Base-by-base conservation (phyloP, 2,113 vertebrate genomes). In the Pseudopodoces humilis region DNA sequence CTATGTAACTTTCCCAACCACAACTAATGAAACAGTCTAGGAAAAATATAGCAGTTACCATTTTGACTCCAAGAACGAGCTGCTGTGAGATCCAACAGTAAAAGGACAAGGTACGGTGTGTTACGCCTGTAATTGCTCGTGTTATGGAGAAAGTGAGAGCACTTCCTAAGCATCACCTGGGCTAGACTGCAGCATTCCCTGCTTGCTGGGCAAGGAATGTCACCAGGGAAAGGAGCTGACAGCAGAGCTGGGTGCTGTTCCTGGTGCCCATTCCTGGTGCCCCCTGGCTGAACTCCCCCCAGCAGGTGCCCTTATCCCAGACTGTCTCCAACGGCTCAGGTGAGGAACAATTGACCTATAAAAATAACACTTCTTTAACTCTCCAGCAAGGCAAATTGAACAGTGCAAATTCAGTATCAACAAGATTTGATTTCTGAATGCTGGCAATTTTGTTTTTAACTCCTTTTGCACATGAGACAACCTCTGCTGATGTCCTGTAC, bases 1-100 rank as follows among this genome's bases (percentile, higher is more conserved):
- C 94, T 95, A 85, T 88, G 90, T 95, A 96, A 95, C 95, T 93
- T 96, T 96, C 93, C 95, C 93, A 93, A 94, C 81, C 95, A 97
- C 96, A 91, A 55, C 97, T 93, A 95, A 83, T 60, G 92, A 90
- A 96, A 97, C 95, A 94, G 78, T 97, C 95, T 91, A 96, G 90
- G 91, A 95, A 92, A 95, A 96, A 95, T 94, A 95, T 58, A 96
- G 84, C 94, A 94, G 91, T 97, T 93, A 92, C 91, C 93, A 85
- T 96, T 93, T 96, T 3, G 35, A 88, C 92, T 92, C 83, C 77
- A 47, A 84, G 85, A 94, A 94, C 8, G 21, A 94, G 92, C 80
- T 94, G 89, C 84, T 97, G 90, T 72, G 83, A 91, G 93, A 91
- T 55, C 77, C 71, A 56, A 71, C 63, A 65, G 86, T 70, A 88